phyloP scores from a whole-genome alignment of 2,113 vertebrate species.

The Epinephelus moara region DNA sequence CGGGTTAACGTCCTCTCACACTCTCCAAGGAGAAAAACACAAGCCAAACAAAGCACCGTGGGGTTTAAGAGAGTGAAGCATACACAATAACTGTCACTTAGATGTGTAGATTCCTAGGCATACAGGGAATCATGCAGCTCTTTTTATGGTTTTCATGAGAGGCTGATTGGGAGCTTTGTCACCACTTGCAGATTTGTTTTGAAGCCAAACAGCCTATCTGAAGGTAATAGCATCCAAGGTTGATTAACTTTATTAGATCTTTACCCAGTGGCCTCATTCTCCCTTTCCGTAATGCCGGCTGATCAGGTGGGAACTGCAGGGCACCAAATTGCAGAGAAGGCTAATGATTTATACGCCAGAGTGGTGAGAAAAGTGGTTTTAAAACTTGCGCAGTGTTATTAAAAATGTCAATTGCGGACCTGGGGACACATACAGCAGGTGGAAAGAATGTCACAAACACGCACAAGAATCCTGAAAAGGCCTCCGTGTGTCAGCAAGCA shows the following conservation, averaged over 20 bases:
- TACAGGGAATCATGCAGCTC: background rate
- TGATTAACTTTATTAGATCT: slow-evolving; percentile 66
- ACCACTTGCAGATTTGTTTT: slow-evolving; percentile 44
- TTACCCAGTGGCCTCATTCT: slow-evolving; percentile 64
- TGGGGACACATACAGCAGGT: slow-evolving; percentile 15
- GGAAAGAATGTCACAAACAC: background rate
- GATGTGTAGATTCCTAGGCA: slow-evolving; percentile 20
- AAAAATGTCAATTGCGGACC: slow-evolving; percentile 44
- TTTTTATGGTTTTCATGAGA: slow-evolving; percentile 18
- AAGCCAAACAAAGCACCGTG: slow-evolving; percentile 3
- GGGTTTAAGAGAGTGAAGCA: slow-evolving; percentile 3
- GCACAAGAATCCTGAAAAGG: slow-evolving; percentile 41
- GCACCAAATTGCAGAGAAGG: slow-evolving; percentile 45
- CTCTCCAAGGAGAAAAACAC: slow-evolving; percentile 36
- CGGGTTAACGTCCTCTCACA: slow-evolving; percentile 46
- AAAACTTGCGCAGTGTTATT: slow-evolving; percentile 43
- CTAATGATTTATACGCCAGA: slow-evolving; percentile 42
- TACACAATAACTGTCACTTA: slow-evolving; percentile 5
- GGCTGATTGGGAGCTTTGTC: slow-evolving; percentile 30
- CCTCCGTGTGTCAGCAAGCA: slow-evolving; percentile 11
- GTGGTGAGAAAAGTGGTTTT: slow-evolving; percentile 15
- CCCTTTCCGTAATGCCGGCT: slow-evolving; percentile 27
- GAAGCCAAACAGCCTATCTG: slow-evolving; percentile 29
- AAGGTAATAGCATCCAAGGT: slow-evolving; percentile 54
- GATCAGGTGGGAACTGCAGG: slow-evolving; percentile 62